Percentiles rank a stretch among this genome's conserved stretches.
Evolutionary conservation across 2,888 invertebrate species (phyloP).

Genomic region (Lepidochitona cinerea): DNA sequence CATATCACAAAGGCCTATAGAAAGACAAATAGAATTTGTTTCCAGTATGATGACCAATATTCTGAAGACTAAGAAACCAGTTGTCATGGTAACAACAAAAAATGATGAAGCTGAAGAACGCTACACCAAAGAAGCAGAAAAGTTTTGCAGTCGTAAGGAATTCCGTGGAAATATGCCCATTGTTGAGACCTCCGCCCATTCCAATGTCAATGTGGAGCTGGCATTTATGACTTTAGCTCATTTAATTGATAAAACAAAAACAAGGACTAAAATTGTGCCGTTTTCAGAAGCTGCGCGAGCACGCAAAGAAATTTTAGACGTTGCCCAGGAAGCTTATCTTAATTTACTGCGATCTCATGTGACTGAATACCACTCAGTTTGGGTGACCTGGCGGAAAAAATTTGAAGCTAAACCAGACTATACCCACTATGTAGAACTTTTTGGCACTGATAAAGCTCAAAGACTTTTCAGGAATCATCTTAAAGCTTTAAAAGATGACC

Average conservation of each 20-base stretch:
- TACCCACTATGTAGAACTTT: constrained; percentile 86
- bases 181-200: constrained; percentile 95
- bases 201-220: constrained; percentile 95
- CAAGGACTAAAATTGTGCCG: constrained; percentile 74
- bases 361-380: constrained; percentile 83
- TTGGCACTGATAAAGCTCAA: constrained; percentile 88
- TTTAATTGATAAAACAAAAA: constrained; percentile 91
- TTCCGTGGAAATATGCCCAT: constrained; percentile 85
- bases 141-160: constrained; percentile 89
- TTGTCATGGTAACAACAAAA: constrained; percentile 95
- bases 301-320: constrained; percentile 89
- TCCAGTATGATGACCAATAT: constrained; percentile 84
- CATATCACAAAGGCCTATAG: constrained; percentile 90
- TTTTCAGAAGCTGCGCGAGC: constrained; percentile 88
- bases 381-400: constrained; percentile 80
- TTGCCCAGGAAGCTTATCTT: constrained; percentile 91
- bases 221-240: constrained; percentile 90
- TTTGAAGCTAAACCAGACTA: constrained; percentile 90
- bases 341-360: constrained; percentile 86
- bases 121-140: constrained; percentile 81
- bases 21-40: constrained; percentile 83
- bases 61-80: constrained; percentile 93
- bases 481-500: constrained; percentile 85
- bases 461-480: constrained; percentile 84
- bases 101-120: constrained; percentile 93